Evolutionary conservation across 2,888 invertebrate genomes (phyloP).

Genomic region (Ceramica pisi): DNA sequence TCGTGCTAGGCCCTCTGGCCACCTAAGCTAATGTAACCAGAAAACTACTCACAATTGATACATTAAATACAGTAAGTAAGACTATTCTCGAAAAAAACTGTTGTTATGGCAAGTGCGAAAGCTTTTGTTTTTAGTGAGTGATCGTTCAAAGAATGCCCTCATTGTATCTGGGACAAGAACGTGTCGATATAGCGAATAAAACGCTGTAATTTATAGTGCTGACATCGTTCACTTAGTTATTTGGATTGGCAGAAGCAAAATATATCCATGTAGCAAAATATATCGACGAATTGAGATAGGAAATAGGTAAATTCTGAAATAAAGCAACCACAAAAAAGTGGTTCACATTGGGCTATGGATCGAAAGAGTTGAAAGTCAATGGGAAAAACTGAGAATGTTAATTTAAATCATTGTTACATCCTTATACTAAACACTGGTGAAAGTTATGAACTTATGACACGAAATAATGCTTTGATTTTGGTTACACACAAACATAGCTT

Average conservation of each 20-base stretch:
- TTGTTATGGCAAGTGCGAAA: slow-evolving; percentile 9
- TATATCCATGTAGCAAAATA: not conserved
- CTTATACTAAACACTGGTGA: not conserved
- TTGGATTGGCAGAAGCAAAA: not conserved
- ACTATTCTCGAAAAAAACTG: slow-evolving; percentile 13
- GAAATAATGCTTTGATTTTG: not conserved
- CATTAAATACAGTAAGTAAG: slow-evolving; percentile 3
- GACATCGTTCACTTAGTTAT: not conserved
- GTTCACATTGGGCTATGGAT: not conserved
- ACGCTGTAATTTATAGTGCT: slow-evolving; percentile 15
- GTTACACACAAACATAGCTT: not conserved
- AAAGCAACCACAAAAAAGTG: not conserved
- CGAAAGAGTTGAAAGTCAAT: not conserved
- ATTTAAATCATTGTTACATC: not conserved
- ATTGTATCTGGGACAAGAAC: slow-evolving; percentile 33
- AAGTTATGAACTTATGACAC: not conserved
- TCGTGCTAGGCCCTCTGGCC: too few species aligned
- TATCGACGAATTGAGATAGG: not conserved
- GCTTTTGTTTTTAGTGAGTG: slow-evolving; percentile 33
- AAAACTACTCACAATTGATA: not conserved
- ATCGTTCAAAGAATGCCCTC: slow-evolving; percentile 27
- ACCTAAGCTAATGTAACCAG: too few species aligned
- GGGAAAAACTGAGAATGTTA: not conserved
- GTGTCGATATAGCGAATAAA: slow-evolving; percentile 36
- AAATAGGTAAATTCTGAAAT: not conserved